These are phyloP conservation scores for Galeruca laticollis DNA, from an alignment of 2,888 invertebrate genomes.

Conservation along the genomic window DNA sequence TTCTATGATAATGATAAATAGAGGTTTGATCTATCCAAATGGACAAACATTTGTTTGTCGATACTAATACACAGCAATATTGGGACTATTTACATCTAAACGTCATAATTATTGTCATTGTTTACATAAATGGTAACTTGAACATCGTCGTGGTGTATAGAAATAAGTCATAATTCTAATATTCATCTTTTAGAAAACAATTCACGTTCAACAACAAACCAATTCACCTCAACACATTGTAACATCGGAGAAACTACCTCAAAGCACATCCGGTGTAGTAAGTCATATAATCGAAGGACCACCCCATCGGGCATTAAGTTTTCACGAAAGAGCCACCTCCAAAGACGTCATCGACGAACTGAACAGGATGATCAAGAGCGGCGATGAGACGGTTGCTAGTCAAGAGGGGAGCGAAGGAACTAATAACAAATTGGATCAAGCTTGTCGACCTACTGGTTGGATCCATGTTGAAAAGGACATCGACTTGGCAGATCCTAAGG, in stretches of 20 bases:
- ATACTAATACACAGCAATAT: too few relatives aligned
- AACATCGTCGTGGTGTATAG: too few relatives aligned
- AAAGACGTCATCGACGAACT: slow-evolving; percentile 83
- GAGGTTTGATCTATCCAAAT: too few relatives aligned
- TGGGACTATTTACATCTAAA: too few relatives aligned
- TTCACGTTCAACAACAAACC: slow-evolving; percentile 53
- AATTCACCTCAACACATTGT: slow-evolving; percentile 59
- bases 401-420: slow-evolving; percentile 48
- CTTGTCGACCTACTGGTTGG: slow-evolving; percentile 82
- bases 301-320: slow-evolving; percentile 73
- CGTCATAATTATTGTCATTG: too few relatives aligned
- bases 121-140: too few relatives aligned
- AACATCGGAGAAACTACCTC: slow-evolving; percentile 63
- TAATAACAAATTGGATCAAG: slow-evolving; percentile 70
- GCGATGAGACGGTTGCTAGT: slow-evolving; percentile 64
- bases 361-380: slow-evolving; percentile 74
- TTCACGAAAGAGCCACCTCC: slow-evolving; percentile 80
- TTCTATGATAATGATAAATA: too few relatives aligned
- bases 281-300: slow-evolving; percentile 68
- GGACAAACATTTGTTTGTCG: too few relatives aligned
- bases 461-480: slow-evolving; percentile 83
- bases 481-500: slow-evolving; percentile 84
- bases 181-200: slow-evolving; percentile 52
- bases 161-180: too few relatives aligned
- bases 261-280: slow-evolving; percentile 60